phyloP scores from a whole-genome alignment of 1,140 invertebrate species.

The Phenacoccus solenopsis region DNA sequence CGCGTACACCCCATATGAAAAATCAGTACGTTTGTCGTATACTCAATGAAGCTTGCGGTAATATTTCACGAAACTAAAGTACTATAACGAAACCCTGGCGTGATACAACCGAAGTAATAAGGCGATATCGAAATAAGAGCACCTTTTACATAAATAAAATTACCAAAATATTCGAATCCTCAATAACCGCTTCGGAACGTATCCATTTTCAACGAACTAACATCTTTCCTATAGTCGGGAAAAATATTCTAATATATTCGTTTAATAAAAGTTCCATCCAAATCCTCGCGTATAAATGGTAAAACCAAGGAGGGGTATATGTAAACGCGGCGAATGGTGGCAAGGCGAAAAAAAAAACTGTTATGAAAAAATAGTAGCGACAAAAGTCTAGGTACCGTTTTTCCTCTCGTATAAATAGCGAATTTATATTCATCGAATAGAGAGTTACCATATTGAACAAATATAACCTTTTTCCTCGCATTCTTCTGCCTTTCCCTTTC shows the following conservation, averaged over 20 bases:
- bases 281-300: neutral
- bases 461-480: neutral
- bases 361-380: neutral
- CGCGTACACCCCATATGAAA: neutral
- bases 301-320: neutral
- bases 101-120: neutral
- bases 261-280: neutral
- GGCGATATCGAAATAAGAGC: neutral
- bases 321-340: too few species aligned
- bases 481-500: neutral
- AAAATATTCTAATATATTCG: conserved; percentile 3
- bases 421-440: neutral
- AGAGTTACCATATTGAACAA: conserved; percentile 2
- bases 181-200: neutral
- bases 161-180: neutral
- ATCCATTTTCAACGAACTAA: neutral
- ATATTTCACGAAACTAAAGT: neutral
- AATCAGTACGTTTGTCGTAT: neutral
- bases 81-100: neutral
- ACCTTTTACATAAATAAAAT: conserved; percentile 3
- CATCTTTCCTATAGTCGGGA: neutral
- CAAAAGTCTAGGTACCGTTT: conserved; percentile 1
- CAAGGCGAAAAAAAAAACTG: neutral
- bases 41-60: neutral
- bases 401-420: neutral